Base-by-base conservation (phyloP, 1,140 invertebrate species). In the Dermatophagoides farinae region DNA sequence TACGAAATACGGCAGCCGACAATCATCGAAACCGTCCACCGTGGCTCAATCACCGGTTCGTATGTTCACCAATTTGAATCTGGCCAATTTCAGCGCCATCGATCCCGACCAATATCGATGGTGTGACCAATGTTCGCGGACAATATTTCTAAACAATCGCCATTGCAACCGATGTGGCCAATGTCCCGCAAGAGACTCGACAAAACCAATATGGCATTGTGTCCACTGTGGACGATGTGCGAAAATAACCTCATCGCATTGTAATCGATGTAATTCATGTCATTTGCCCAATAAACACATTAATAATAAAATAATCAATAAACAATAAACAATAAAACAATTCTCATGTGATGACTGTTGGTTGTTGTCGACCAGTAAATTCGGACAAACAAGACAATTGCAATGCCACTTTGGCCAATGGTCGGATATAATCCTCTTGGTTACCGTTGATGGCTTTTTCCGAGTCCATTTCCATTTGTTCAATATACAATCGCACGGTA, bases 401-500 rank as follows among this genome's bases (percentile, higher is more conserved):
- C 44, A 97, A 72, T 9, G 89, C 90, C 64, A 97, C 84, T 60
- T 88, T 76, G 40, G 97, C 81, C 31, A 98, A 74, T 1, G 92
- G 90, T 67, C 85, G 83, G 57, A 98, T 74, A 69, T 89, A 80
- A 47, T 73, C 75, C 76, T 78, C 44, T n/a, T 88, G 81, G 73
- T 85, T 80, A 41, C 79, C 76, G 12, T 74, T 68, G 49, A 84
- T 80, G 2, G 9, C 41, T 67, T 83, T 81, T 25, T 66, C 64
- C 18, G 67, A 60, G 66, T 82, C 79, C 41, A 77, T 77, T 66
- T 88, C 85, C 71, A 88, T 91, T 60, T 82, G 84, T 70, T 93
- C 93, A 63, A 93, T 81, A 70, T 97, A 97, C 23, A 97, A 68
- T 57, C 95, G 79, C 65, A 99, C 85, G 16, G 96, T 98, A 16